Conservation (phyloP, 2,113 vertebrate genomes). For the Chaetodon auriga region DNA sequence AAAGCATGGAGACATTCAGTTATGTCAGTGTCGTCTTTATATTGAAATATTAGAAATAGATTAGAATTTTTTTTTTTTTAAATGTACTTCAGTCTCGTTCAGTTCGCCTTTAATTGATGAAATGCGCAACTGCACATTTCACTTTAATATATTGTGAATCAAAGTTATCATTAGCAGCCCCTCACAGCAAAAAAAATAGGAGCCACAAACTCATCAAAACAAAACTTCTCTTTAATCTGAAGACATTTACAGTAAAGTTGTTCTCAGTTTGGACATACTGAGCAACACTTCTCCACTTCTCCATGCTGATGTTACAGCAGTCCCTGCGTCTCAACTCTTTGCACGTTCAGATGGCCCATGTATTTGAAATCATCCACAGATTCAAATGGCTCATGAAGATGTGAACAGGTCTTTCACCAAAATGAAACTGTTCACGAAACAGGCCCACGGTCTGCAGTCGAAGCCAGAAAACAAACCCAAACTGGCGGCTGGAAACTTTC, state of each 20-base stretch:
- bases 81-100: background rate
- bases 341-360: background rate
- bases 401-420: constrained; percentile 26
- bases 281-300: background rate
- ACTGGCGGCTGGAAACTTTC: background rate
- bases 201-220: background rate
- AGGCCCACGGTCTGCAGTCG: background rate
- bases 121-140: background rate
- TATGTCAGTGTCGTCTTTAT: too few species aligned
- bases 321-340: background rate
- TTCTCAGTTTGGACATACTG: background rate
- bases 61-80: too few species aligned
- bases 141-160: background rate
- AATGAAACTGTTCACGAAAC: constrained; percentile 28
- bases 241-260: background rate
- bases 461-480: constrained; percentile 25
- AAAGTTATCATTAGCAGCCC: background rate
- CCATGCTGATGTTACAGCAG: background rate
- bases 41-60: background rate
- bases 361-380: background rate
- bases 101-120: background rate
- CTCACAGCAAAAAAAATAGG: too few species aligned
- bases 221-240: background rate
- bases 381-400: constrained; percentile 11
- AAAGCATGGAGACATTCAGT: background rate